Evolutionary conservation across 23 tunicate genomes (phyloP), one percentile per base, ranked within the genome.

Genomic region (Diplosoma virens): DNA sequence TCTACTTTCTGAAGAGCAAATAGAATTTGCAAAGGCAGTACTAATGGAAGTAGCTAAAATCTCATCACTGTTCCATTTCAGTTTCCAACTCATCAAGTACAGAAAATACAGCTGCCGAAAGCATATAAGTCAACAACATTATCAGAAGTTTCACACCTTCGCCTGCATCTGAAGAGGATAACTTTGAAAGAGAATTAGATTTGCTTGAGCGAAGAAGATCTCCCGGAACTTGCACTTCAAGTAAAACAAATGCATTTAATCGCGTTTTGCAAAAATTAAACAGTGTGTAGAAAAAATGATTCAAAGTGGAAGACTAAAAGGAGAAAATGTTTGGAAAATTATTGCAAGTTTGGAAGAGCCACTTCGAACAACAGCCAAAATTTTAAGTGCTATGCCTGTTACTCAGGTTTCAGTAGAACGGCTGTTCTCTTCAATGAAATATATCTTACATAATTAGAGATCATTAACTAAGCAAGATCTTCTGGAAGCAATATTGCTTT

Each of bases 161-260:
- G n/a, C n/a, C n/a, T n/a, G n/a, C n/a, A n/a, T n/a, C n/a, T n/a
- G n/a, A n/a, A n/a, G n/a, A n/a, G n/a, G n/a, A n/a, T 58, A 20
- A 18, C 25, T 58, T 58, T 58, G 66, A 58, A 24, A 58, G 27
- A 58, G 66, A 58, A 24, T 24, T 18, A 21, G 20, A 58, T 24
- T 58, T 58, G 66, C 25, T 58, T 58, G 66, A 58, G 18, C 66
- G 66, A 58, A 58, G 66, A 58, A 58, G 66, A 58, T 58, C 66
- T 6, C 9, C 66, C 11, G 18, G 18, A 22, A 7, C 27, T 22
- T 7, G 66, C 66, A 58, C 25, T 58, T 21, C 25, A 7, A 24
- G 27, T 20, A 58, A 58, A 22, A 24, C 50, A 41, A 41, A 24
- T 6, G 66, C 25, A 18, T 58, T 58, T 21, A 20, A 58, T 58